A percentile compares a stretch with the other conserved stretches of the same genome.
Conservation (phyloP, 2,888 invertebrate species). For the Phengaris alcon region DNA sequence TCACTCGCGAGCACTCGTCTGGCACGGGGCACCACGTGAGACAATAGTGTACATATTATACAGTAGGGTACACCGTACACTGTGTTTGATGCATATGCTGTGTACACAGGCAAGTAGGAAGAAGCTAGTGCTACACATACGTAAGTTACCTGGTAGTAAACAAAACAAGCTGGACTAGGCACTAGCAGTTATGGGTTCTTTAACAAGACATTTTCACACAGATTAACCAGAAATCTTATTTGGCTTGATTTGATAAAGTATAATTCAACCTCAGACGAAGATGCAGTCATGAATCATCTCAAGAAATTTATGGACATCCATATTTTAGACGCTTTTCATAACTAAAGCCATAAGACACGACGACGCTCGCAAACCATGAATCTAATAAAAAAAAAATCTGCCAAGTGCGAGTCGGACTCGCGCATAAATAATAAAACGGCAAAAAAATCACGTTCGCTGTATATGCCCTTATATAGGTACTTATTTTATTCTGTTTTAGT, state of each 20-base stretch:
- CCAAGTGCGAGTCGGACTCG: no score
- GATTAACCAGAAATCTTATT: neutral
- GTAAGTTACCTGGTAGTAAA: no score
- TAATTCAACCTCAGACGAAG: neutral
- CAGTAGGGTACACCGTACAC: neutral
- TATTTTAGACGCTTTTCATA: neutral
- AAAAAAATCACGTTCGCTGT: no score
- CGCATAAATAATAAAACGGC: no score
- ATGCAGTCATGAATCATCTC: neutral
- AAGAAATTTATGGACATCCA: neutral
- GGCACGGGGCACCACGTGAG: neutral
- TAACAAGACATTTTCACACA: neutral
- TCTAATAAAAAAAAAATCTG: no score
- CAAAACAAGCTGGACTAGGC: neutral
- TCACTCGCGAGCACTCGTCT: conserved; percentile 12
- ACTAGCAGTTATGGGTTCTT: neutral
- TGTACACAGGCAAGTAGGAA: neutral
- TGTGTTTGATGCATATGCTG: no score
- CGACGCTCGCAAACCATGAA: neutral
- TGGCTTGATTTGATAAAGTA: neutral
- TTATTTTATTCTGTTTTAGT: no score
- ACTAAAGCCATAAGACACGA: neutral
- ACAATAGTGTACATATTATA: conserved; percentile 12
- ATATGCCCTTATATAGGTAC: no score
- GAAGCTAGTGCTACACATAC: neutral